Base-by-base conservation (phyloP, 2,113 vertebrate species). In the Andinoacara biseriatus region DNA sequence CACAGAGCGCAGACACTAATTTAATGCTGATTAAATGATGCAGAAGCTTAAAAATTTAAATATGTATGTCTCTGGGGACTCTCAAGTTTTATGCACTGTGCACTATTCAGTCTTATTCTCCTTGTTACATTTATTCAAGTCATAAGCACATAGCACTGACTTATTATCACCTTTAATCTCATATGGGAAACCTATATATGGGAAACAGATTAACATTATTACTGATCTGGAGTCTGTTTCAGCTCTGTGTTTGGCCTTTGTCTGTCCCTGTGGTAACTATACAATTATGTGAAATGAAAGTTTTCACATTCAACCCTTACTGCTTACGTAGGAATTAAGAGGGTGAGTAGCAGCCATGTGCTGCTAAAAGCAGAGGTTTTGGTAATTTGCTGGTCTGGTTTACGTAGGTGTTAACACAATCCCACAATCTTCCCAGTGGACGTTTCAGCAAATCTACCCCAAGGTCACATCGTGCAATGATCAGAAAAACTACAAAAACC, bases 251-350 rank as follows among this genome's bases (percentile, higher is more conserved):
- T 72, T 72, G 24, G 24, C 29, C 43, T 69, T 22, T 11, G 26
- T 11, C 26, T 20, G 31, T 17, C 65, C 17, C 43, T 52, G 17
- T 72, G 24, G 29, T 49, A 69, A n/a, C 65, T 15, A 52, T 49
- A 52, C 24, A 52, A 11, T 52, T 18, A 24, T 43, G 46, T 49
- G 15, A 49, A 49, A 4, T 29, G 26, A 69, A 69, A 1, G 40
- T 18, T 67, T 67, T 67, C 22, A 49, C 0, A 0, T 3, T 10
- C 26, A 9, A 0, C 9, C 24, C 40, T 49, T 69, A 29, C 24
- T 17, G 26, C 63, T 69, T 29, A 24, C 1, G 29, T 1, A 69
- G 63, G 9, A 49, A 5, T 29, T 69, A 69, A 3, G 63, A 69
- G 13, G 35, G 35, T 14, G 11, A 69, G 63, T 2, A 69, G 63